Base-by-base conservation (phyloP, 1,140 invertebrate genomes). In the Temnothorax longispinosus region DNA sequence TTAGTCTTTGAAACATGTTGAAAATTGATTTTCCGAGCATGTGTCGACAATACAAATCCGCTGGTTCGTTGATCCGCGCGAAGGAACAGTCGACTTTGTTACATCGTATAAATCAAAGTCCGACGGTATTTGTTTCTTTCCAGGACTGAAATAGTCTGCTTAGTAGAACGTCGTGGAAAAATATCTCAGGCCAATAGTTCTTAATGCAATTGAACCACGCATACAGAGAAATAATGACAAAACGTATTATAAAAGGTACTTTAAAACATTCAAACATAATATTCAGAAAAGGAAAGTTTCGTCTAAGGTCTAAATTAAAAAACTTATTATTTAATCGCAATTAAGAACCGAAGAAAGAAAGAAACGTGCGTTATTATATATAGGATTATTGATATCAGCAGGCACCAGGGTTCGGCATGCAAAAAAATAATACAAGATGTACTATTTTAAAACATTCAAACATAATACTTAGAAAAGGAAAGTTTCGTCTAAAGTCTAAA, bases 21-120 rank as follows among this genome's bases (percentile, higher is more conserved):
- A 75, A 69, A 88, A 76, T 76, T 32, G 41, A 75, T 27, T 41
- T 71, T 69, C 50, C 58, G 54, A 76, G 54, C 72, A 76, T 18
- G 35, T 21, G 47, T 77, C 15, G 32, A 75, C 18, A 41, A 54
- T 32, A 44, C 32, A 44, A 50, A 75, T 38, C 50, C 69, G 11
- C 54, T 56, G 41, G 87, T 85, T 76, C 72, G 13, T 85, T 74
- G 80, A 78, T 60, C 65, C 56, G 64, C 41, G 11, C 15, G 35
- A 58, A 41, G 8, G 44, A 71, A 71, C 10, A 81, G 13, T 44
- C 47, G 35, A 15, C 18, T 58, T 81, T 69, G 47, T 81, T 71
- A 44, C 52, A n/a, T 0, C 38, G 35, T 71, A 13, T 80, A 56
- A 81, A 81, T 71, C 38, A 44, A 81, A 5, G 6, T 35, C 38